Evolutionary conservation across 2,113 vertebrate species (phyloP).

Genomic region (Phrynosoma platyrhinos): DNA sequence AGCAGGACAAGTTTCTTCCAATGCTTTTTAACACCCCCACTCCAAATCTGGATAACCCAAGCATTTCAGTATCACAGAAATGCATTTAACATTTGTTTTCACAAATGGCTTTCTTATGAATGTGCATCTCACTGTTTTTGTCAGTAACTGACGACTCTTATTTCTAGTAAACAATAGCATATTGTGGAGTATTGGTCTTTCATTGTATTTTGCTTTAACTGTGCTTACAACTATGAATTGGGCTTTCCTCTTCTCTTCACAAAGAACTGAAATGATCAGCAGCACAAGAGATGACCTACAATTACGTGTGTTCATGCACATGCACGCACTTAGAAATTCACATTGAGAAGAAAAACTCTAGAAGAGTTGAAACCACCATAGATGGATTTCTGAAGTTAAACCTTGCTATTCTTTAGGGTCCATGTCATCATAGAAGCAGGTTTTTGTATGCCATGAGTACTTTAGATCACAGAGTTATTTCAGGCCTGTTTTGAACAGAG

Average conservation of each 20-base stretch:
- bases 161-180: too few species aligned
- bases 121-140: background rate
- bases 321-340: too few species aligned
- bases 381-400: background rate
- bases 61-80: background rate
- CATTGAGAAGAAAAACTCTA: background rate
- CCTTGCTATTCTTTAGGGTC: background rate
- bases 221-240: too few species aligned
- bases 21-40: background rate
- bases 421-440: background rate
- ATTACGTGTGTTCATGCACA: too few species aligned
- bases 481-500: background rate
- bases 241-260: background rate
- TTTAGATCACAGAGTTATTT: background rate
- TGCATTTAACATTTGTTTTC: background rate
- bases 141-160: background rate
- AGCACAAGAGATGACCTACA: background rate
- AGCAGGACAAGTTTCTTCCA: background rate
- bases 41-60: background rate
- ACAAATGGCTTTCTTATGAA: background rate
- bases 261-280: background rate
- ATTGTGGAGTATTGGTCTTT: background rate
- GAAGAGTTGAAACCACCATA: background rate
- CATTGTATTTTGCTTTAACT: background rate
- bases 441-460: background rate